These are phyloP conservation scores for Gyps fulvus DNA, from an alignment of 2,113 vertebrate species.

Conservation along the genomic window DNA sequence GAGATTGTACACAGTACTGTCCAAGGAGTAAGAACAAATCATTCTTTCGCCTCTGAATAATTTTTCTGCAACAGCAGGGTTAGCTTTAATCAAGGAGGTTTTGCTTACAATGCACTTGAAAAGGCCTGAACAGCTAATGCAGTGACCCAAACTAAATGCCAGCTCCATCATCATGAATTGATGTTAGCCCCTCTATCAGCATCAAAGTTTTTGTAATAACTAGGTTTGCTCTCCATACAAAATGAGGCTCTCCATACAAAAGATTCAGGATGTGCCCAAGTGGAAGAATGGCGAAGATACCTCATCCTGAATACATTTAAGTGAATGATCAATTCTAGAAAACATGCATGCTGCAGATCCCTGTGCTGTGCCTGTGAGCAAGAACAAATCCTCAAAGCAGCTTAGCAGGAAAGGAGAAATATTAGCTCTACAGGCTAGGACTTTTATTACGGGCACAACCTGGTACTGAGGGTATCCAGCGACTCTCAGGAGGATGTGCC, in stretches of 20 bases:
- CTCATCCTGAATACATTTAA: neutral
- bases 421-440: neutral
- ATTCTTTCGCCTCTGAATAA: neutral
- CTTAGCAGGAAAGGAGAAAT: neutral
- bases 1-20: neutral
- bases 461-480: neutral
- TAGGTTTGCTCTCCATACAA: neutral
- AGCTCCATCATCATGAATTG: neutral
- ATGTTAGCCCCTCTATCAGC: neutral
- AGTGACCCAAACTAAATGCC: neutral
- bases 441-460: neutral
- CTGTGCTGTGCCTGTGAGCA: neutral
- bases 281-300: neutral
- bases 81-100: neutral
- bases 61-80: neutral
- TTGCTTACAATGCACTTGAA: neutral
- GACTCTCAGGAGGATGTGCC: neutral
- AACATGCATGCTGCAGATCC: accelerated
- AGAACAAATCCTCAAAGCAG: neutral
- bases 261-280: neutral
- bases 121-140: neutral
- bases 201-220: neutral
- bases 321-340: neutral
- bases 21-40: neutral
- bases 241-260: neutral